Percentiles rank a stretch among this genome's conserved stretches.
phyloP scores from a whole-genome alignment of 2,113 vertebrate genomes.

The Elaphurus davidianus region DNA sequence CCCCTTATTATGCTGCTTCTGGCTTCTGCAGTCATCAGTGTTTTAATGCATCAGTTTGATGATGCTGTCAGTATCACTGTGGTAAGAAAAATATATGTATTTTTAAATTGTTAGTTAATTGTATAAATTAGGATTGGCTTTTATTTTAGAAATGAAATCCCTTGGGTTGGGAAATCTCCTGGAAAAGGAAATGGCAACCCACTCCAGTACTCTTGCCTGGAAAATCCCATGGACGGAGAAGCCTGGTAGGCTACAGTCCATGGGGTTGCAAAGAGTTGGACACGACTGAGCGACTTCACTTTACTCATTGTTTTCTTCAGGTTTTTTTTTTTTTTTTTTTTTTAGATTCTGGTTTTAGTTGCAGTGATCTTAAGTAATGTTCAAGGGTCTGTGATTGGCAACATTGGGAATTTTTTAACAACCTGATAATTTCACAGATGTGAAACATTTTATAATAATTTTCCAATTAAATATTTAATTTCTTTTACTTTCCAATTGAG shows the following conservation, averaged over 20 bases:
- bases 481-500: background rate
- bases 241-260: too few relatives aligned
- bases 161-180: too few relatives aligned
- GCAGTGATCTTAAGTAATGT: background rate
- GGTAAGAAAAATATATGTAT: conserved; percentile 82
- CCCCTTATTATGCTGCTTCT: conserved; percentile 97
- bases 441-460: background rate
- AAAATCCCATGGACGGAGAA: too few relatives aligned
- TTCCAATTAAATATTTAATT: conserved; percentile 29
- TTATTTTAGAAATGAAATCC: background rate
- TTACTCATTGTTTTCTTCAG: background rate
- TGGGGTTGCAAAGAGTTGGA: too few relatives aligned
- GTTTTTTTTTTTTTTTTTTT: background rate
- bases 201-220: too few relatives aligned
- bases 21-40: conserved; percentile 97
- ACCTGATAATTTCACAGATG: background rate
- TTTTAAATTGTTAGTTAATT: background rate
- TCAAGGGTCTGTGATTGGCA: background rate
- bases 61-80: conserved; percentile 99
- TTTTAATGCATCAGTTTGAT: conserved; percentile 98
- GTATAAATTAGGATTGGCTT: background rate
- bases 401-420: background rate
- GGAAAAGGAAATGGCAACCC: too few relatives aligned
- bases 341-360: background rate
- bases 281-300: too few relatives aligned